Percentiles rank a stretch among this genome's conserved stretches.
Evolutionary conservation across 2,888 invertebrate genomes (phyloP).

Genomic region (Limnephilus rhombicus): DNA sequence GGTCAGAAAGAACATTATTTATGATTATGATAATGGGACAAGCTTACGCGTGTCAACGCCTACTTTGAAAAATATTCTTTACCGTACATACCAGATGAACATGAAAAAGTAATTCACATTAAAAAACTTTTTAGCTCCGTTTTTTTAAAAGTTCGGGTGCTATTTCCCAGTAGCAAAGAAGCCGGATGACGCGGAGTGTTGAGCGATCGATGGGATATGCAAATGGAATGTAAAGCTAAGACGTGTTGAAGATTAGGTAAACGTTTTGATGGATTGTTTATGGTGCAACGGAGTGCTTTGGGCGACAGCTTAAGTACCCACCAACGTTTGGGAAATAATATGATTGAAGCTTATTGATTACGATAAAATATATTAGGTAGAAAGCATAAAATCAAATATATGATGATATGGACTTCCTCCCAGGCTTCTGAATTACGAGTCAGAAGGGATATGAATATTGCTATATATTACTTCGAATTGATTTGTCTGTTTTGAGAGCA

Average conservation of each 20-base stretch:
- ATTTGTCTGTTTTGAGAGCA: no score
- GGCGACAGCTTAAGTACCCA: neutral
- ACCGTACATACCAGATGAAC: neutral
- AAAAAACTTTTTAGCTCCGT: neutral
- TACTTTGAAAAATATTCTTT: neutral
- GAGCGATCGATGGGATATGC: neutral
- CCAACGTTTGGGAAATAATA: neutral
- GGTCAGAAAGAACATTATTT: neutral
- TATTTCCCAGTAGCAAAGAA: neutral
- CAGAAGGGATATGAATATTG: neutral
- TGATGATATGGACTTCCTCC: neutral
- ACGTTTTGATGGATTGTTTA: neutral
- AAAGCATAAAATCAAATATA: neutral
- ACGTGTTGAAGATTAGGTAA: neutral
- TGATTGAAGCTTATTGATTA: neutral
- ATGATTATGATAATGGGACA: neutral
- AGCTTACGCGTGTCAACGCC: neutral
- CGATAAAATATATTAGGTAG: neutral
- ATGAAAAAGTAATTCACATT: neutral
- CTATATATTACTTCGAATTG: neutral
- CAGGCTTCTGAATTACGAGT: neutral
- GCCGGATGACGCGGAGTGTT: neutral
- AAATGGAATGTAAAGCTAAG: neutral
- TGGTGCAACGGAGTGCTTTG: neutral
- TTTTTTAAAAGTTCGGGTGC: neutral